Evolutionary conservation across 2,797 vertebrate species (phyloP).

Genomic region (Ptychadena robeensis): DNA sequence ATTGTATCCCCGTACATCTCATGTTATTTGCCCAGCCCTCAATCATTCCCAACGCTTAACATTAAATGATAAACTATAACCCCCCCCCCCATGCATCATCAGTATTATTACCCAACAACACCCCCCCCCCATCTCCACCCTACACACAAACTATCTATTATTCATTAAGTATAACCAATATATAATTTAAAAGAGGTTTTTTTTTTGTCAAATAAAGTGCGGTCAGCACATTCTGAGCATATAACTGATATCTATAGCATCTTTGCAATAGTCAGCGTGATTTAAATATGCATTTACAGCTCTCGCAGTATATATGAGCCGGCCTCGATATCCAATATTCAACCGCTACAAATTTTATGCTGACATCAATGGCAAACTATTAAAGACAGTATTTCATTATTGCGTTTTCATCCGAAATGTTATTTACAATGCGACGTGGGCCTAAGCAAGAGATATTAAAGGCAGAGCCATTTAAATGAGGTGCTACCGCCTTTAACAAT

Average conservation of each 20-base stretch:
- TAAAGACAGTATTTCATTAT: constrained; percentile 99
- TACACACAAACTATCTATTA: constrained; percentile 96
- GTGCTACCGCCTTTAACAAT: constrained; percentile 99
- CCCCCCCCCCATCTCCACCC: background rate
- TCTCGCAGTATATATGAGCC: constrained; percentile 97
- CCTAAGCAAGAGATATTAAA: constrained; percentile 99
- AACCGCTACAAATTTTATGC: constrained; percentile 99
- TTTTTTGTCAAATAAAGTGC: constrained; percentile 91
- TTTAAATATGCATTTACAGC: constrained; percentile 99
- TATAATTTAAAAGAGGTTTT: constrained; percentile 98
- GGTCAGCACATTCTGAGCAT: constrained; percentile 99
- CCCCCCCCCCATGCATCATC: constrained; percentile 81
- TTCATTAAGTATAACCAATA: constrained; percentile 99
- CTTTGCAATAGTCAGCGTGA: constrained; percentile 99
- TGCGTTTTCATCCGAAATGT: constrained; percentile 99
- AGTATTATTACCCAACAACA: constrained; percentile 88
- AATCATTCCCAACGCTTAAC: constrained; percentile 72
- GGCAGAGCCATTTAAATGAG: constrained; percentile 99
- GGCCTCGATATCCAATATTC: constrained; percentile 99
- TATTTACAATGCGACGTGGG: constrained; percentile 99
- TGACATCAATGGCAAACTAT: constrained; percentile 99
- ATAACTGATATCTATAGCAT: constrained; percentile 99
- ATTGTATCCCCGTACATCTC: background rate
- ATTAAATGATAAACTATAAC: constrained; percentile 75
- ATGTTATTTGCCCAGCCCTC: background rate